phyloP scores from a whole-genome alignment of 2,113 vertebrate genomes.

The Sarotherodon lohbergeri region DNA sequence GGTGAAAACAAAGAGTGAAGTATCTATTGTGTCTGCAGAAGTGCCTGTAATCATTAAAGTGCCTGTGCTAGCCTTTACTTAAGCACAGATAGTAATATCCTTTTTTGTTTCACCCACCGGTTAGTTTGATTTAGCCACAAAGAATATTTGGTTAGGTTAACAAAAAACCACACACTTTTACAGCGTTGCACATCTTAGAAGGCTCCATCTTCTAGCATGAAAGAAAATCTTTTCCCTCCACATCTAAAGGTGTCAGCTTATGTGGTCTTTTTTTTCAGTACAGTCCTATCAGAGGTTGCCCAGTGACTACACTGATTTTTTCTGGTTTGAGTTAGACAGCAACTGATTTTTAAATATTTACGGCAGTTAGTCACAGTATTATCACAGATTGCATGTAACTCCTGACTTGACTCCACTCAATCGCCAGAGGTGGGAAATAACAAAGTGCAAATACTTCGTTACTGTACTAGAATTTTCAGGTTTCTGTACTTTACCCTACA shows the following conservation, averaged over 20 bases:
- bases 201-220: not conserved
- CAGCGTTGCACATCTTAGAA: not conserved
- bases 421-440: no score
- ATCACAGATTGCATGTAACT: not conserved
- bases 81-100: not conserved
- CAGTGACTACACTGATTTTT: not conserved
- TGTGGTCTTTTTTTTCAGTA: not conserved
- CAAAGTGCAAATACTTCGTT: not conserved
- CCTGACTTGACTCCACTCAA: not conserved
- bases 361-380: not conserved
- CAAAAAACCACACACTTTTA: not conserved
- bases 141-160: not conserved
- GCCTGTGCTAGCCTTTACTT: not conserved
- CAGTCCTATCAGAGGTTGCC: accelerated
- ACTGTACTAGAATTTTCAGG: accelerated
- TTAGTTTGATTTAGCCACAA: not conserved
- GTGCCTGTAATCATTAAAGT: not conserved
- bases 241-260: not conserved
- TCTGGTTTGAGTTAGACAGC: not conserved
- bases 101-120: not conserved
- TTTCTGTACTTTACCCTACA: not conserved
- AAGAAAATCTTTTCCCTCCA: not conserved
- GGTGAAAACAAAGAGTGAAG: not conserved
- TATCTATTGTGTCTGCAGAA: not conserved
- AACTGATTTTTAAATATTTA: not conserved